Evolutionary conservation across 1,140 invertebrate genomes (phyloP), one percentile per base, ranked within the genome.

Genomic region (Leptoteleia sp.): DNA sequence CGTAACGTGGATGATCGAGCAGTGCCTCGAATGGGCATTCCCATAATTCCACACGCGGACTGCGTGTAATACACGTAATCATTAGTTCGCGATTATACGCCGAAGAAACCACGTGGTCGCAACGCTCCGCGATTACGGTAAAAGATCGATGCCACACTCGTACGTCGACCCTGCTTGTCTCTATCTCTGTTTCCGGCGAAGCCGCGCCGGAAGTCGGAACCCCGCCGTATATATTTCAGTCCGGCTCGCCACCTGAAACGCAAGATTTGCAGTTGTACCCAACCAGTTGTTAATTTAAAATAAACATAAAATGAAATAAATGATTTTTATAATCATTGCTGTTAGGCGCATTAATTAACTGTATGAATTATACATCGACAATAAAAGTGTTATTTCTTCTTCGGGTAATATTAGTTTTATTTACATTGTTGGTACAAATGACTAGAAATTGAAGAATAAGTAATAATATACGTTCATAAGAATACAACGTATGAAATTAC

Each of bases 161-260:
- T 79, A 67, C 76, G 43, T 79, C 76, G 76, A 79, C 76, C 76
- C 64, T 70, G 47, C 62, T 57, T 79, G 62, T 79, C 68, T 47
- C 64, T 79, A 71, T 71, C 76, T 65, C 40, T 37, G 64, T 73
- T 79, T 79, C 76, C 76, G 76, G 76, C 33, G 45, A 47, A 61
- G 67, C 55, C 37, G 17, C 64, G 50, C 76, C 70, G 76, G 76
- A 79, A 73, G 67, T 72, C 33, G 37, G 35, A 77, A 42, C 38
- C 59, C 37, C 12, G 31, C 27, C 12, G 59, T 52, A 55, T 65
- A 65, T 35, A 48, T 76, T 61, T 64, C 47, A 67, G 47, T 67
- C 15, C 12, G 45, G 3, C 57, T 37, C 17, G 8, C 45, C 33
- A 35, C 9, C 42, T 42, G 9, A 25, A 70, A 48, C 13, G 35